Evolutionary conservation across 2,113 vertebrate genomes (phyloP).

Genomic region (Tetrax tetrax): DNA sequence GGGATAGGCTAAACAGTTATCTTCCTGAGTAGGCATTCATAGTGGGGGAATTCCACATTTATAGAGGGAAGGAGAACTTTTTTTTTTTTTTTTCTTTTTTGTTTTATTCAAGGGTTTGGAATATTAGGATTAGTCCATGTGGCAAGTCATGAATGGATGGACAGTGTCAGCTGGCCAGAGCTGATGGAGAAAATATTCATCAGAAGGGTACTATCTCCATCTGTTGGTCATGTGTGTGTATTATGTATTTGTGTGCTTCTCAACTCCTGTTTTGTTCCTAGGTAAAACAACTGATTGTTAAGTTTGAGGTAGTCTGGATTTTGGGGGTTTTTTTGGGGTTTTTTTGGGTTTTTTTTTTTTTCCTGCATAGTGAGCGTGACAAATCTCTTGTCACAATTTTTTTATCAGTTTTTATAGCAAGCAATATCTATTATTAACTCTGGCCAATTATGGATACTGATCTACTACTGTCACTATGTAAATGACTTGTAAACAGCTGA

Average conservation of each 20-base stretch:
- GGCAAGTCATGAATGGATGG: slow-evolving; percentile 25
- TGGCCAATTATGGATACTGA: background rate
- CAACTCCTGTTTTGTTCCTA: background rate
- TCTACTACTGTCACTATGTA: background rate
- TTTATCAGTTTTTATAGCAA: background rate
- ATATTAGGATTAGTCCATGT: slow-evolving; percentile 50
- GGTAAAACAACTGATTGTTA: background rate
- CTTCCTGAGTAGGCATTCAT: background rate
- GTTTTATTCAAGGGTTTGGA: slow-evolving; percentile 35
- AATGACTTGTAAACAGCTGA: background rate
- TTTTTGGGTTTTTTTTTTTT: background rate
- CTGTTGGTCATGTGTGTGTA: slow-evolving; percentile 20
- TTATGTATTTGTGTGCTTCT: slow-evolving; percentile 11
- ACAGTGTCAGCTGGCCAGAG: slow-evolving; percentile 31
- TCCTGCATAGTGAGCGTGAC: background rate
- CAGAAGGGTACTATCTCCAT: slow-evolving; percentile 56
- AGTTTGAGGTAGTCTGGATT: background rate
- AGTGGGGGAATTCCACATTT: background rate
- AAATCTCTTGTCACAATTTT: background rate
- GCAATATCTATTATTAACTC: background rate
- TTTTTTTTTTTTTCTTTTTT: background rate
- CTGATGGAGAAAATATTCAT: slow-evolving; percentile 47
- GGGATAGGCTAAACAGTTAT: background rate
- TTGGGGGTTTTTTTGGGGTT: too few relatives aligned
- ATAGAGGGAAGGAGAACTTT: background rate